Conservation (phyloP, 1,140 invertebrate genomes). For the Drosophila nigromelanica region DNA sequence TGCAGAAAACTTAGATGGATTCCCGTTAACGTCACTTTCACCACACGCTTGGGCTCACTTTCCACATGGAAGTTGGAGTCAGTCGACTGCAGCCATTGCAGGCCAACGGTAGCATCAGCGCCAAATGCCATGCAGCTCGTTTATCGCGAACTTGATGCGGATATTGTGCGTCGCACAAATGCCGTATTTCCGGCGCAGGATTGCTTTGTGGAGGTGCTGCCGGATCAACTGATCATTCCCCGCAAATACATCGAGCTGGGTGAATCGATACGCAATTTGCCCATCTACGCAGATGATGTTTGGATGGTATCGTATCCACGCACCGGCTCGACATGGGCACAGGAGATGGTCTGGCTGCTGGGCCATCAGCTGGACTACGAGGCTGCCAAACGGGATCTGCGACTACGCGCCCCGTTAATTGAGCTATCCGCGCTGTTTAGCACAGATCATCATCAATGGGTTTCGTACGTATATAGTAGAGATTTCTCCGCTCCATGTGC, state of each 20-base stretch:
- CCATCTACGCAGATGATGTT: conserved; percentile 89
- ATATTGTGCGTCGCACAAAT: conserved; percentile 86
- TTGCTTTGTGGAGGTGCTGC: conserved; percentile 89
- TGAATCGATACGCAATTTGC: conserved; percentile 87
- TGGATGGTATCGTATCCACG: conserved; percentile 93
- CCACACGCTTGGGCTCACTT: conserved; percentile 46
- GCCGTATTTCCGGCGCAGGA: conserved; percentile 88
- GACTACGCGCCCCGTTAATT: conserved; percentile 85
- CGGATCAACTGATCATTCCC: conserved; percentile 88
- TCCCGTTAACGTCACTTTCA: conserved; percentile 48
- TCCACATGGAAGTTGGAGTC: conserved; percentile 27
- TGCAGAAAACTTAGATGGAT: conserved; percentile 37
- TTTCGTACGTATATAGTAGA: conserved; percentile 57
- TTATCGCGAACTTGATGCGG: conserved; percentile 87
- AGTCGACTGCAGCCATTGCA: conserved; percentile 36
- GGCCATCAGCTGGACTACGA: conserved; percentile 91
- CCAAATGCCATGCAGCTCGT: conserved; percentile 84
- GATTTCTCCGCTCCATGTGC: background rate
- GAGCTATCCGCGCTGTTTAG: conserved; percentile 86
- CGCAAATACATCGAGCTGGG: conserved; percentile 88
- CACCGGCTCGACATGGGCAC: conserved; percentile 94
- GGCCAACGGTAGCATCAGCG: conserved; percentile 14
- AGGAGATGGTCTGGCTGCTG: conserved; percentile 95
- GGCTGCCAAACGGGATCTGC: conserved; percentile 88
- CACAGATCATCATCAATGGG: conserved; percentile 85